Evolutionary conservation across 2,113 vertebrate species (phyloP), one percentile per base, ranked within the genome.

Genomic region (Lucifuga dentata): DNA sequence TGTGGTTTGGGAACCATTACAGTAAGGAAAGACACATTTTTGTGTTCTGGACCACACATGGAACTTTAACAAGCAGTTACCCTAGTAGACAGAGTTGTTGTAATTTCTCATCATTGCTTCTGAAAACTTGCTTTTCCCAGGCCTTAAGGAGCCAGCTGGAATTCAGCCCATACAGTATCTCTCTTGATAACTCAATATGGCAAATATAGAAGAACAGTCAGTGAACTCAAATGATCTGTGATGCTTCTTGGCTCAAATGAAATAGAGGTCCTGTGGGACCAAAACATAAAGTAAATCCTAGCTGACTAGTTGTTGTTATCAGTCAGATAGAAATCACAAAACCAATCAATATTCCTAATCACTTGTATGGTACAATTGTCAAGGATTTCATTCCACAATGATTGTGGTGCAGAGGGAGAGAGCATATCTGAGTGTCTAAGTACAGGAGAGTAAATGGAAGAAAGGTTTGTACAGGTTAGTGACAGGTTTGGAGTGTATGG

Each of bases 371-470:
- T 4, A 10, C 1, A 72, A 29, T 19, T 9, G 6, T 13, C 11
- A 32, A 3, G 4, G 17, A 43, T 36, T 48, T 51, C 9, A 41
- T 67, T 67, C 20, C 40, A 61, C 39, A 44, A 1, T 68, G 49
- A 65, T 48, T 68, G 79, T 60, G 78, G 62, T 67, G 75, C 67
- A 80, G 69, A 75, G 75, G 58, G 66, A 81, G 69, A 70, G 56
- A 76, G 64, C 6, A 45, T 20, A 48, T 67, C 23, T 36, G 67
- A 46, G 50, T 26, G 38, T 50, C 35, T 24, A 48, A 56, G 48
- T 24, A 5, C n/a, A 50, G 21, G 15, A 44, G 57, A 17, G 16
- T 17, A 35, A 3, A 16, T n/a, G 43, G 11, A 38, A n/a, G n/a
- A 36, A 44, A 24, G 40, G 24, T 21, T 23, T 6, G 35, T 49